Conservation (phyloP, 2,113 vertebrate species). For the Ellobius talpinus region DNA sequence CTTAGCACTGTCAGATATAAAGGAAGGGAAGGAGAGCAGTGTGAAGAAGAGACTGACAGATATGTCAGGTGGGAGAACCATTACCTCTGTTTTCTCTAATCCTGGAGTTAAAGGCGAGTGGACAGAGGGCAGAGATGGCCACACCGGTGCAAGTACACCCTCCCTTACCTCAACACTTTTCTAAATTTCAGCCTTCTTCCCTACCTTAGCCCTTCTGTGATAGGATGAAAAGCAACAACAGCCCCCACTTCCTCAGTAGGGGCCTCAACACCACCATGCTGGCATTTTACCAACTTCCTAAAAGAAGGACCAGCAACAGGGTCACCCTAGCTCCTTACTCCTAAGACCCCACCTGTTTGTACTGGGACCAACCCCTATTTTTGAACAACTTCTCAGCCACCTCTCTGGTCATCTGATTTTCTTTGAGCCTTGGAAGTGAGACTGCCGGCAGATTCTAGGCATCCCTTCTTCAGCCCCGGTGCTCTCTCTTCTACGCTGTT, state of each 20-base stretch:
- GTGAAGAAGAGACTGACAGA: background rate
- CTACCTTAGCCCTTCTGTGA: background rate
- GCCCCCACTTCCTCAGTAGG: background rate
- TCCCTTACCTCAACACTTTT: background rate
- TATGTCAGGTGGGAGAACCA: too few relatives aligned
- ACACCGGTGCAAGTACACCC: background rate
- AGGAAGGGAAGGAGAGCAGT: background rate
- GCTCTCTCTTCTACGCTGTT: accelerated
- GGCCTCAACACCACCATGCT: background rate
- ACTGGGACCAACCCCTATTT: background rate
- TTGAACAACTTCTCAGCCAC: background rate
- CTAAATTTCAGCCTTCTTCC: background rate
- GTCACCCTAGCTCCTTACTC: background rate
- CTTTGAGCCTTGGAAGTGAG: background rate
- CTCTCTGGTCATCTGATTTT: background rate
- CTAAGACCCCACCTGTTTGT: background rate
- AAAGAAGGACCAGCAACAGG: background rate
- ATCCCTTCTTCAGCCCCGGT: background rate
- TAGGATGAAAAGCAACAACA: background rate
- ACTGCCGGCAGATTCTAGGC: background rate
- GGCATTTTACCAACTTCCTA: background rate
- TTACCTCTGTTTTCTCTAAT: background rate
- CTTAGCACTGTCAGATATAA: background rate
- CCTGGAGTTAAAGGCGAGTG: background rate
- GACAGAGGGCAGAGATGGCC: background rate